Evolutionary conservation across 2,888 invertebrate genomes (phyloP).

Genomic region (Cabera pusaria): DNA sequence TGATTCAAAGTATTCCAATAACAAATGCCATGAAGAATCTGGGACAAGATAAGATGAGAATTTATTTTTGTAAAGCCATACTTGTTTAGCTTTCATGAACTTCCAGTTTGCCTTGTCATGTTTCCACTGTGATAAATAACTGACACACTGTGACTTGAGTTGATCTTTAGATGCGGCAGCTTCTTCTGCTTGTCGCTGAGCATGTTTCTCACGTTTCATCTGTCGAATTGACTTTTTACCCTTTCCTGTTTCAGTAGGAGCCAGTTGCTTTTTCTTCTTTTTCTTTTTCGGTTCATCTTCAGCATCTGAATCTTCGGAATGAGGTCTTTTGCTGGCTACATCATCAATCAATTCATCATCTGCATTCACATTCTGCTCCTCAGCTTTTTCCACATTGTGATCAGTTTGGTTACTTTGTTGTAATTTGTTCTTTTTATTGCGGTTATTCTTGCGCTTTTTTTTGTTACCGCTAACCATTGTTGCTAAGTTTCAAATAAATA

Average conservation of each 20-base stretch:
- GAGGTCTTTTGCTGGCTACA: slow-evolving; percentile 34
- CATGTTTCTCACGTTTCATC: slow-evolving; percentile 85
- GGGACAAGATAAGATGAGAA: slow-evolving; percentile 84
- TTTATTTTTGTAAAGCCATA: slow-evolving; percentile 89
- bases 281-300: slow-evolving; percentile 56
- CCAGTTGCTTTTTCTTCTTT: slow-evolving; percentile 59
- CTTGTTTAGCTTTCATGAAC: slow-evolving; percentile 90
- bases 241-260: slow-evolving; percentile 46
- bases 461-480: slow-evolving; percentile 49
- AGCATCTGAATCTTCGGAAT: slow-evolving; percentile 49
- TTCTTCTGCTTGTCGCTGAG: slow-evolving; percentile 79
- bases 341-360: slow-evolving; percentile 30
- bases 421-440: slow-evolving; percentile 32
- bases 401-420: no score
- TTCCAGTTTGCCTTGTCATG: slow-evolving; percentile 88
- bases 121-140: slow-evolving; percentile 89
- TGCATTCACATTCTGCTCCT: slow-evolving; percentile 21
- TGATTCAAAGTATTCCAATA: slow-evolving; percentile 88
- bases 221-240: slow-evolving; percentile 85
- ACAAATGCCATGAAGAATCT: slow-evolving; percentile 84
- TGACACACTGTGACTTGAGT: slow-evolving; percentile 84
- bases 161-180: slow-evolving; percentile 79
- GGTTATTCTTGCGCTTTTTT: slow-evolving; percentile 46
- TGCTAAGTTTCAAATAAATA: no score
- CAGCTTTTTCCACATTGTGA: slow-evolving; percentile 7